phyloP scores from a whole-genome alignment of 2,888 invertebrate species.

The Tetranychus truncatus region DNA sequence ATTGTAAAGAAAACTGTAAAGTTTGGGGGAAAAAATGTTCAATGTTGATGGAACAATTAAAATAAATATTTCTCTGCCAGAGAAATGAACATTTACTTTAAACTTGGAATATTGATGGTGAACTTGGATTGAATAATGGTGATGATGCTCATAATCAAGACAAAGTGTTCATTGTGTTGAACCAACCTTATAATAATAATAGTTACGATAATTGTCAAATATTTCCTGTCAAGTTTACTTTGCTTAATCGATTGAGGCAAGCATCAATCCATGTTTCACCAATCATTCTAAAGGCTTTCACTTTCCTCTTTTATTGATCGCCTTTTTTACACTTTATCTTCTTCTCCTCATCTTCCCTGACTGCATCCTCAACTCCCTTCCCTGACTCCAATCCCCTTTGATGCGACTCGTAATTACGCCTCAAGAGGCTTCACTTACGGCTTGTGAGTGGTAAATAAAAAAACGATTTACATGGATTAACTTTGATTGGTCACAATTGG shows the following conservation, averaged over 20 bases:
- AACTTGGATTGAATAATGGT: not conserved
- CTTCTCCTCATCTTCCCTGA: not conserved
- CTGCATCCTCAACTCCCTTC: not conserved
- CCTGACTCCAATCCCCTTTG: not conserved
- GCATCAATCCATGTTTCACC: not conserved
- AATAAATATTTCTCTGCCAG: too few relatives aligned
- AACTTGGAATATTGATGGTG: not conserved
- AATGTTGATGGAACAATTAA: too few relatives aligned
- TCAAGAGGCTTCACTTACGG: not conserved
- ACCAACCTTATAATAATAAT: not conserved
- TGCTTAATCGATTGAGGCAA: not conserved
- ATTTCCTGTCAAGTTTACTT: not conserved
- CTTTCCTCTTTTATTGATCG: not conserved
- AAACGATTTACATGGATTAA: not conserved
- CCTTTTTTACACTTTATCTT: not conserved
- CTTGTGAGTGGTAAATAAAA: conserved; percentile 1
- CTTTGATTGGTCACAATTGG: conserved; percentile 1
- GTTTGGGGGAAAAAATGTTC: too few relatives aligned
- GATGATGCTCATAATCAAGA: too few relatives aligned
- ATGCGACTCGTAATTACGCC: not conserved
- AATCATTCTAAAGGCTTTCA: not conserved
- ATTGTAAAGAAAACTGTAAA: not conserved
- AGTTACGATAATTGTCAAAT: not conserved
- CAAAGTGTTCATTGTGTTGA: not conserved
- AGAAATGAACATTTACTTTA: not conserved